phyloP scores from a whole-genome alignment of 2,888 invertebrate species.

The Fragum whitleyi region DNA sequence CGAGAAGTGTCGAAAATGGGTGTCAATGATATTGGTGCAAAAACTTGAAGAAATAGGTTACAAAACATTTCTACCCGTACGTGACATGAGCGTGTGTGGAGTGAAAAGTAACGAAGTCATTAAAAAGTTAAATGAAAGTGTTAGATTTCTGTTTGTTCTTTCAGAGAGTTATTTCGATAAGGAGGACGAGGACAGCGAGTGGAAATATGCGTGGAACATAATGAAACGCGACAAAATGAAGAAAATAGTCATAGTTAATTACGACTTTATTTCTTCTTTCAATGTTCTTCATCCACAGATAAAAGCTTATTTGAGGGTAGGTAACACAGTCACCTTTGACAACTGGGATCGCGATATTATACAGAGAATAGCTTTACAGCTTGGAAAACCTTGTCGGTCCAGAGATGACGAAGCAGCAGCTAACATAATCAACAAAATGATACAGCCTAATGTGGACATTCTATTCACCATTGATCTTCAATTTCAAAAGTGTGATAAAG shows the following conservation, averaged over 20 bases:
- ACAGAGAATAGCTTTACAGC: conserved; percentile 18
- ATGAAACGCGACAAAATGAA: conserved; percentile 26
- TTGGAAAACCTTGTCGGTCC: conserved; percentile 25
- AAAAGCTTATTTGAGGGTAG: conserved; percentile 42
- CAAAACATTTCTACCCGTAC: conserved; percentile 28
- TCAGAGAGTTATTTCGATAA: conserved; percentile 37
- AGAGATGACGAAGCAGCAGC: too few species aligned
- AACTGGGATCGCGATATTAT: conserved; percentile 41
- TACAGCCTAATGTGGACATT: too few species aligned
- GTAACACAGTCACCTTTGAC: conserved; percentile 33
- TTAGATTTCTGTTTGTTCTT: conserved; percentile 34
- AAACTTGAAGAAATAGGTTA: conserved; percentile 39
- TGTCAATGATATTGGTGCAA: conserved; percentile 6
- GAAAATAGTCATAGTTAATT: conserved; percentile 48
- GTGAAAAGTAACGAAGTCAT: conserved; percentile 32
- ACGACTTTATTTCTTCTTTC: conserved; percentile 36
- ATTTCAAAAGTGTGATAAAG: too few species aligned
- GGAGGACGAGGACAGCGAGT: conserved; percentile 37
- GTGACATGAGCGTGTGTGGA: conserved; percentile 36
- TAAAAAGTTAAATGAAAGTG: conserved; percentile 11
- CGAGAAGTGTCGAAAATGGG: conserved; percentile 27
- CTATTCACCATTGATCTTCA: too few species aligned
- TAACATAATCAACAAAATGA: too few species aligned
- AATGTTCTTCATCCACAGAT: conserved; percentile 32
- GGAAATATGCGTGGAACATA: conserved; percentile 43